phyloP scores from a whole-genome alignment of 2,113 vertebrate species.

The Brachionichthys hirsutus region DNA sequence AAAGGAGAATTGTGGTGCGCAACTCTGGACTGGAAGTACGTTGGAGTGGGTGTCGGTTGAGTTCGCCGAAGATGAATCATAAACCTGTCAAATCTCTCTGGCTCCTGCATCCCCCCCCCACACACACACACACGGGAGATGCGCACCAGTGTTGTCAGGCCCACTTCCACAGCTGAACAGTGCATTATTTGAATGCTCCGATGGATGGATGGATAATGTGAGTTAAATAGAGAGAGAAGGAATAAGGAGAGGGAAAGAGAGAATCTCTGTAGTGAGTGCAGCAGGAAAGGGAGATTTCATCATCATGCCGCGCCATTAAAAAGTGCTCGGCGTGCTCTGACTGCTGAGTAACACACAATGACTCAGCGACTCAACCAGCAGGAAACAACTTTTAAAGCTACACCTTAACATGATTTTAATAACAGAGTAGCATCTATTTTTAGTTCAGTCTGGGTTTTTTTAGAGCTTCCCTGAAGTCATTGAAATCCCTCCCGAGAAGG shows the following conservation, averaged over 20 bases:
- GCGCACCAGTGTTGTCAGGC: constrained; percentile 1
- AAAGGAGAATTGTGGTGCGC: constrained; percentile 7
- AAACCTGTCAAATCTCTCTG: constrained; percentile 26
- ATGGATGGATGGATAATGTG: neutral
- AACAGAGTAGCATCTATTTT: constrained; percentile 52
- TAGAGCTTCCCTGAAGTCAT: constrained; percentile 11
- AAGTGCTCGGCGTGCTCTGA: constrained; percentile 63
- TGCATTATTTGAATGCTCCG: too few relatives aligned
- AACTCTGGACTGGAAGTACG: constrained; percentile 39
- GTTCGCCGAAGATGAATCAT: constrained; percentile 51
- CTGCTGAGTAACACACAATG: constrained; percentile 69
- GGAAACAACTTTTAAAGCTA: constrained; percentile 38
- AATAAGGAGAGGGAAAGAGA: constrained; percentile 30
- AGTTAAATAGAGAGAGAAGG: constrained; percentile 4
- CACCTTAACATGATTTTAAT: constrained; percentile 47
- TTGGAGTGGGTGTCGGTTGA: constrained; percentile 43
- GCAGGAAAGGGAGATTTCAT: constrained; percentile 64
- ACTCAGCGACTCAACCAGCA: constrained; percentile 65
- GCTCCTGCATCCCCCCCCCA: constrained; percentile 10
- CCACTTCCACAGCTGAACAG: constrained; percentile 17
- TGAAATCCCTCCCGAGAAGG: constrained; percentile 13
- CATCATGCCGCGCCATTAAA: constrained; percentile 68
- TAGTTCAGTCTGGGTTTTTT: constrained; percentile 8
- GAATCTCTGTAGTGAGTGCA: constrained; percentile 49
- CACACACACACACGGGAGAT: constrained; percentile 3